Evolutionary conservation across 2,888 invertebrate genomes (phyloP), one percentile per base, ranked within the genome.

Genomic region (Augiades crinisus): DNA sequence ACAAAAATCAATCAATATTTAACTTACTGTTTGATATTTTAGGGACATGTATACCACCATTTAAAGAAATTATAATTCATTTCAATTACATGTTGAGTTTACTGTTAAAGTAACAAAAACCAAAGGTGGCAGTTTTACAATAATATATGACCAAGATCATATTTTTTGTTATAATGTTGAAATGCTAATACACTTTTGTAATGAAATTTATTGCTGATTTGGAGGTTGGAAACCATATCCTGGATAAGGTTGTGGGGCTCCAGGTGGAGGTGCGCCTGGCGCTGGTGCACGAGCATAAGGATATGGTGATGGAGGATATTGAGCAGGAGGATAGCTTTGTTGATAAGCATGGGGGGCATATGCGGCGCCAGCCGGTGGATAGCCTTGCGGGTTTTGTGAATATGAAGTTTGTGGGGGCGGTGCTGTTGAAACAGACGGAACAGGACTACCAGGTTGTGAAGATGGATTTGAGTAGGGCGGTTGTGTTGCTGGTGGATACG

Each of bases 181-280:
- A 22, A 22, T 12, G 10, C 27, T 10, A 27, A 10, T n/a, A 27
- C 27, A 27, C 4, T 27, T 10, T 27, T 3, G 30, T 1, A 30
- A 5, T 30, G 5, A 10, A 12, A 30, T 30, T 30, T 74, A 84
- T 65, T 92, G 94, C 75, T 94, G 94, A 21, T 93, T 91, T 43
- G 95, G 94, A 56, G 95, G 95, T 67, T 95, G 95, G 72, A 95
- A 95, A 44, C 94, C 93, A 72, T 95, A 95, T 30, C 95, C 94
- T 5, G 92, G 93, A 72, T 96, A 96, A 54, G 93, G 93, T 59
- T 95, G 94, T 4, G 95, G 92, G 5, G 92, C 94, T 14, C 93
- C 93, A 3, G 93, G 94, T 57, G 94, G 94, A 2, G 94, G 94
- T 3, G 92, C 92, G 1, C 92, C 92, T 2, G 92, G 91, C 1